These are phyloP conservation scores for Stigmatopora nigra DNA, from an alignment of 2,113 vertebrate genomes.

Conservation along the genomic window DNA sequence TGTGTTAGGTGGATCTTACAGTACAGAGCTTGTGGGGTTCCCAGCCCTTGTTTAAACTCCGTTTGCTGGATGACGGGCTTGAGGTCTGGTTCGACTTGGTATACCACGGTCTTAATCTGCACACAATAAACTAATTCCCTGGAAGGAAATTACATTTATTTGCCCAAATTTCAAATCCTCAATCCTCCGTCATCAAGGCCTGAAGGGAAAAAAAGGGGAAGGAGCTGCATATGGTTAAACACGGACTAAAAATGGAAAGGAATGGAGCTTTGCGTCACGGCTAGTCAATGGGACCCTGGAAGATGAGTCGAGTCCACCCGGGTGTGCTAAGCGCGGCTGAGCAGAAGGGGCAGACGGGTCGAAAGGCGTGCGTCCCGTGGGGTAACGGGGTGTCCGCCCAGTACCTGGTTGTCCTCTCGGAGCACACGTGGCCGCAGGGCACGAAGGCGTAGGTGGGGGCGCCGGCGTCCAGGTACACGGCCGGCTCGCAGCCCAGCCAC, in stretches of 20 bases:
- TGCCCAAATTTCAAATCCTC: constrained; percentile 10
- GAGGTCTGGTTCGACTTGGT: not conserved
- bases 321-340: constrained; percentile 80
- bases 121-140: too few relatives aligned
- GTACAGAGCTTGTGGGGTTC: constrained; percentile 28
- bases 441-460: constrained; percentile 88
- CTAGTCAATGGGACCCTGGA: constrained; percentile 95
- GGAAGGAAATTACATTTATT: not conserved
- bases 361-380: constrained; percentile 94
- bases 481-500: constrained; percentile 92
- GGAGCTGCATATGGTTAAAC: constrained; percentile 36
- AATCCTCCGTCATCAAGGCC: constrained; percentile 24
- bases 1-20: constrained; percentile 43
- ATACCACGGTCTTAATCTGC: not conserved
- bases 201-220: constrained; percentile 39
- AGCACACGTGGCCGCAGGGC: constrained; percentile 94
- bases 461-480: constrained; percentile 88
- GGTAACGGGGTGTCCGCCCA: constrained; percentile 94
- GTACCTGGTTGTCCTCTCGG: constrained; percentile 88
- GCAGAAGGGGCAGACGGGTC: constrained; percentile 94
- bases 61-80: constrained; percentile 19
- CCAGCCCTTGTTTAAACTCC: constrained; percentile 39
- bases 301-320: constrained; percentile 89
- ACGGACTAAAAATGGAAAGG: not conserved
- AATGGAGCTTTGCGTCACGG: constrained; percentile 1